phyloP scores from a whole-genome alignment of 2,113 vertebrate genomes.

The Anoplopoma fimbria region DNA sequence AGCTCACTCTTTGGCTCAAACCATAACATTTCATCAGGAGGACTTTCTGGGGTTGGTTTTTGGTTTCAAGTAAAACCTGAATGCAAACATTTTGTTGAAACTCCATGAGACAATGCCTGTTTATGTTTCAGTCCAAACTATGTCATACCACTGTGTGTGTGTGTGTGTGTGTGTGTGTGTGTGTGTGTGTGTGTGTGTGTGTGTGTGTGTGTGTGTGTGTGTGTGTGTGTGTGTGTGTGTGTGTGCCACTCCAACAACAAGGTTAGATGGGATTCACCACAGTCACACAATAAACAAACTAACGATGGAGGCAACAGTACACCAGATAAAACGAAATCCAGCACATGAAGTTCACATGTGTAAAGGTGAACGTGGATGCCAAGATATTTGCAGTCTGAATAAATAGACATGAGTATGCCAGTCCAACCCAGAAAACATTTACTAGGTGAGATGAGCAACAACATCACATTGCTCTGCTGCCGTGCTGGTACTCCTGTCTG shows the following conservation, averaged over 20 bases:
- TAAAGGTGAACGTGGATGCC: too few relatives aligned
- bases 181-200: conserved; percentile 10
- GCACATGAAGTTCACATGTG: too few relatives aligned
- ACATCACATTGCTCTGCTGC: too few relatives aligned
- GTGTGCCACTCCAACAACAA: background rate
- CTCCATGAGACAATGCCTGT: background rate
- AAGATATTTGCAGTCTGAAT: too few relatives aligned
- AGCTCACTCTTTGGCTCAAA: background rate
- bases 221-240: conserved; percentile 17
- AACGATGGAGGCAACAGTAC: background rate
- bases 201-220: background rate
- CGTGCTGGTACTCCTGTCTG: too few relatives aligned
- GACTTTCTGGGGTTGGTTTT: background rate
- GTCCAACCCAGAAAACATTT: too few relatives aligned
- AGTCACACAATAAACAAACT: background rate
- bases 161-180: conserved; percentile 7
- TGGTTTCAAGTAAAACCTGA: background rate
- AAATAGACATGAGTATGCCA: too few relatives aligned
- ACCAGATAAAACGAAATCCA: background rate
- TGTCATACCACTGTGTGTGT: conserved; percentile 10
- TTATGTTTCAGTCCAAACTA: conserved; percentile 10
- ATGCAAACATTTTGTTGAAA: background rate
- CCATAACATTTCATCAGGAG: background rate
- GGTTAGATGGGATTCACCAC: background rate
- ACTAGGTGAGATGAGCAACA: too few relatives aligned